These are phyloP conservation scores for Popillia japonica DNA, from an alignment of 1,140 invertebrate genomes.

Conservation along the genomic window DNA sequence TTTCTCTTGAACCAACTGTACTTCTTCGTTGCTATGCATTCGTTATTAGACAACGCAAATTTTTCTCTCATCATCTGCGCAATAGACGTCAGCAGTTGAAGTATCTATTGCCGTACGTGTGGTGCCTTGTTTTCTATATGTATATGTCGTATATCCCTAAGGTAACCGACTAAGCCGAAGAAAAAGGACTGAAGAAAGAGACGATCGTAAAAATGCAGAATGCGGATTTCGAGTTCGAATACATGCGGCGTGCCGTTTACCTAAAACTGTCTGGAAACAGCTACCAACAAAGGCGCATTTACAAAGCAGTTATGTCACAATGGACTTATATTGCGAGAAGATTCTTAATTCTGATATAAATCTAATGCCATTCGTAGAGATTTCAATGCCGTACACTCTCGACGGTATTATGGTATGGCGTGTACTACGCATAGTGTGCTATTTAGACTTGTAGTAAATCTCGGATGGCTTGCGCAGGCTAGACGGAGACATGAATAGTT, in stretches of 20 bases:
- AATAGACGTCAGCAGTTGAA: conserved; percentile 33
- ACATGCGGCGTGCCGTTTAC: conserved; percentile 31
- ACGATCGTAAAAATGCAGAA: conserved; percentile 26
- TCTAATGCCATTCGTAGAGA: conserved; percentile 31
- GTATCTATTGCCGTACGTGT: conserved; percentile 34
- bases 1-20: conserved; percentile 26
- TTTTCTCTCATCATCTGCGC: conserved; percentile 27
- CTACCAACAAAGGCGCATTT: conserved; percentile 29
- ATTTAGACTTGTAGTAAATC: background rate
- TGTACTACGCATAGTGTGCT: background rate
- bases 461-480: background rate
- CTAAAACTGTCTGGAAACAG: conserved; percentile 33
- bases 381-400: conserved; percentile 23
- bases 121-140: conserved; percentile 3
- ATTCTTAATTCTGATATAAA: conserved; percentile 35
- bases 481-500: conserved; percentile 29
- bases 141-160: background rate
- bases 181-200: background rate
- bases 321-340: conserved; percentile 33
- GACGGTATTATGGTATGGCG: conserved; percentile 9
- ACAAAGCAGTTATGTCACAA: conserved; percentile 35
- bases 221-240: conserved; percentile 22
- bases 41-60: conserved; percentile 33
- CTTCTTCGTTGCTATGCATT: conserved; percentile 29
- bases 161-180: background rate